Evolutionary conservation across 2,888 invertebrate genomes (phyloP).

Genomic region (Plagodis dolabraria): DNA sequence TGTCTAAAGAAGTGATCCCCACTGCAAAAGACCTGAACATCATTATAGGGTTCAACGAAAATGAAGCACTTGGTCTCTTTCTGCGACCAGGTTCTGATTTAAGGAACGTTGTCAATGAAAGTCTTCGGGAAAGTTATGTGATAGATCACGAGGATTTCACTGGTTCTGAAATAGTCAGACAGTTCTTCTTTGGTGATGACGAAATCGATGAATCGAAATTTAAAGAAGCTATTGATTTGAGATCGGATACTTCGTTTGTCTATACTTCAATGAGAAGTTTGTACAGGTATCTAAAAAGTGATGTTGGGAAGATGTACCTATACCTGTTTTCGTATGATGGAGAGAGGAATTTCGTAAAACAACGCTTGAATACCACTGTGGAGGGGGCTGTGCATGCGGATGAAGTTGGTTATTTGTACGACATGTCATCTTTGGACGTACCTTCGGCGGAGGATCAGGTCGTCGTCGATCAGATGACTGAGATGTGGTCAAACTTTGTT

Average conservation of each 20-base stretch:
- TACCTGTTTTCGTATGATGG: constrained; percentile 53
- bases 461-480: constrained; percentile 44
- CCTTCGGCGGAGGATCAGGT: constrained; percentile 43
- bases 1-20: constrained; percentile 32
- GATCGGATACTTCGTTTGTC: constrained; percentile 46
- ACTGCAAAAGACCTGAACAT: constrained; percentile 43
- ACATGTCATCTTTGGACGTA: constrained; percentile 26
- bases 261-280: constrained; percentile 46
- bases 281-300: constrained; percentile 38
- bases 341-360: constrained; percentile 40
- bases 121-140: constrained; percentile 33
- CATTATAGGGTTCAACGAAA: constrained; percentile 45
- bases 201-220: constrained; percentile 29
- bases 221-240: constrained; percentile 40
- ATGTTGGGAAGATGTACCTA: constrained; percentile 40
- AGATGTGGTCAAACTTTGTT: constrained; percentile 53
- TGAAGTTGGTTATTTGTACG: constrained; percentile 53
- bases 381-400: constrained; percentile 50
- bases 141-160: constrained; percentile 35
- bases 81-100: constrained; percentile 23
- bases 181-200: constrained; percentile 48
- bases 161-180: constrained; percentile 30
- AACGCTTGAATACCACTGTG: constrained; percentile 34
- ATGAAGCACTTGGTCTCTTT: constrained; percentile 34
- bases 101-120: constrained; percentile 29